Evolutionary conservation across 2,113 vertebrate genomes (phyloP), one percentile per base, ranked within the genome.

Genomic region (Acanthisitta chloris): DNA sequence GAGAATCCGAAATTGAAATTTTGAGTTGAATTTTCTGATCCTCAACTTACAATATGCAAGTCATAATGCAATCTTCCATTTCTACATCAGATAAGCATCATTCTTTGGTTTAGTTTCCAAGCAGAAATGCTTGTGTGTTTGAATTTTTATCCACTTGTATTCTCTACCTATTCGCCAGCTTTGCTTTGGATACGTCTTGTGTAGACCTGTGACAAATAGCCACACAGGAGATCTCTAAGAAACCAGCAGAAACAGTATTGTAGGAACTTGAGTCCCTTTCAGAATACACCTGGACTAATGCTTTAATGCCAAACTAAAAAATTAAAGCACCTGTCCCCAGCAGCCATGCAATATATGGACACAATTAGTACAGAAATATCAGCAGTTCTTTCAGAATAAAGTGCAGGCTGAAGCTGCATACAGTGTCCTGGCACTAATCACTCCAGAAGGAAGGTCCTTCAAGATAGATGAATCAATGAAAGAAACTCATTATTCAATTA

Each of bases 181-280:
- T 57, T 67, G 10, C 65, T 73, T 46, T 62, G 23, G 23, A 42
- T 12, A 42, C 0, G 0, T 31, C 33, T 61, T 76, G 57, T 0
- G 0, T 6, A 74, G 54, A 38, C 13, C 33, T 88, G 62, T 82
- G 42, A 46, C 38, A 71, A 86, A 72, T 0, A 72, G 23, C 10
- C 54, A 54, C 20, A n/a, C 5, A 43, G 25, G 26, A 86, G 36
- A 31, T 29, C 28, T 19, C 26, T 46, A 77, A 83, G 42, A 59
- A 72, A 58, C 31, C 58, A 65, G 71, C 25, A 90, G 33, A 69
- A 91, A 61, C 1, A 36, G 7, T 36, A 42, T 11, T 54, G 29
- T 13, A 59, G n/a, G 28, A 70, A 74, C 28, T 17, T 65, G 25
- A 51, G 55, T 51, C 24, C 8, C 24, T 54, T 83, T 78, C 51